Evolutionary conservation across 1,140 invertebrate species (phyloP).

Genomic region (Zaprionus africanus): DNA sequence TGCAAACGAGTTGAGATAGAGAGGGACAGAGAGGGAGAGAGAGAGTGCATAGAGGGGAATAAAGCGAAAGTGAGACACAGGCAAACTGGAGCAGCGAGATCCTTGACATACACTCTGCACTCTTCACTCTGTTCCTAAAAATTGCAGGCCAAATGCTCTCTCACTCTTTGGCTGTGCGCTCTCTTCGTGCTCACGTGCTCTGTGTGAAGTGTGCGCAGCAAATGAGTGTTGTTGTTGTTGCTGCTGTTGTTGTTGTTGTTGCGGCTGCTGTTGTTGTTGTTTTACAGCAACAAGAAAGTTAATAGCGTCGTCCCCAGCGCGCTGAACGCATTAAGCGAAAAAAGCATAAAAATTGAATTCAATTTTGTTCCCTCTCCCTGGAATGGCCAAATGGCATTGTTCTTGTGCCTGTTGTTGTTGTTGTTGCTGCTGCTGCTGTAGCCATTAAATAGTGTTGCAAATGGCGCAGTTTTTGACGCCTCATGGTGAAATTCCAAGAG

Average conservation of each 20-base stretch:
- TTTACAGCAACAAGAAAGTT: slow-evolving; percentile 54
- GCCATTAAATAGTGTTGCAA: slow-evolving; percentile 73
- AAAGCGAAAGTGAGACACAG: neutral
- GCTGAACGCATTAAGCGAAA: slow-evolving; percentile 63
- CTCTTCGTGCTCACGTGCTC: neutral
- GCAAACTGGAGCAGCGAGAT: slow-evolving; percentile 42
- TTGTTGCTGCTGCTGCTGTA: slow-evolving; percentile 25
- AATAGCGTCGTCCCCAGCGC: slow-evolving; percentile 53
- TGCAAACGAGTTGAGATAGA: slow-evolving; percentile 45
- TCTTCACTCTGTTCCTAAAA: neutral
- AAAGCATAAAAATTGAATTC: slow-evolving; percentile 65
- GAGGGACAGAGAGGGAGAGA: neutral
- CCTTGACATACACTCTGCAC: slow-evolving; percentile 41
- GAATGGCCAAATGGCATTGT: slow-evolving; percentile 40
- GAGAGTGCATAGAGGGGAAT: neutral
- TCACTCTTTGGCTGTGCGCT: neutral
- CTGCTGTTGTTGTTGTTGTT: slow-evolving; percentile 21
- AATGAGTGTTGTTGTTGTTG: slow-evolving; percentile 29
- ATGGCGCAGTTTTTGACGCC: slow-evolving; percentile 73
- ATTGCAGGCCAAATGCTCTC: slow-evolving; percentile 25
- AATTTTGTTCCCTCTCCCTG: slow-evolving; percentile 52
- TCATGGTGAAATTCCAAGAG: slow-evolving; percentile 16
- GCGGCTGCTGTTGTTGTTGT: no score
- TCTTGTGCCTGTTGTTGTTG: slow-evolving; percentile 23
- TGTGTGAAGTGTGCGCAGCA: slow-evolving; percentile 62